These are phyloP conservation scores for Philopedon plagiatum DNA, from an alignment of 2,888 invertebrate genomes.

Conservation along the genomic window DNA sequence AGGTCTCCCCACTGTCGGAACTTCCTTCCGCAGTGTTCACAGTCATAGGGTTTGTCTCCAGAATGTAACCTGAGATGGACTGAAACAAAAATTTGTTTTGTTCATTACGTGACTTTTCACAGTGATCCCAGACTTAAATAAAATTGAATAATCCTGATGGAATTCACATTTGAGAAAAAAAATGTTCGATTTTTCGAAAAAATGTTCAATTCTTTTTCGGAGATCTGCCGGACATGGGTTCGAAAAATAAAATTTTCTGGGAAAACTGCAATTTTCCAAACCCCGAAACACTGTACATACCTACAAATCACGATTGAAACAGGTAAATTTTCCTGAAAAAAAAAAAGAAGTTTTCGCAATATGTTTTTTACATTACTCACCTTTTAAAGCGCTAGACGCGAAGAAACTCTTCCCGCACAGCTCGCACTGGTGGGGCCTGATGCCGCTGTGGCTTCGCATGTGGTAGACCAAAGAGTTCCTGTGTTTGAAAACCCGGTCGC, in stretches of 20 bases:
- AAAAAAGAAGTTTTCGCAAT: background rate
- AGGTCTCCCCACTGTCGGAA: conserved; percentile 93
- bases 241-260: no score
- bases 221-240: no score
- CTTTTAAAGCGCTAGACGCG: conserved; percentile 84
- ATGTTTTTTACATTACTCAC: conserved; percentile 13
- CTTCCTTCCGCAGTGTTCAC: conserved; percentile 82
- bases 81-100: conserved; percentile 30
- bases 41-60: conserved; percentile 88
- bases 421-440: conserved; percentile 83
- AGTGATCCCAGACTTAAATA: no score
- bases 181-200: no score
- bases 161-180: no score
- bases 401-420: conserved; percentile 89
- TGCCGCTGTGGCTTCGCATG: conserved; percentile 81
- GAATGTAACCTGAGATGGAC: conserved; percentile 87
- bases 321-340: background rate
- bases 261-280: no score
- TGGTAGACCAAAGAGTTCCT: conserved; percentile 90
- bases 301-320: no score
- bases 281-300: no score
- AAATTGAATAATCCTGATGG: no score
- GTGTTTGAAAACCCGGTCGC: conserved; percentile 83
- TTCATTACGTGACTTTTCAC: no score
- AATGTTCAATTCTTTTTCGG: no score